Evolutionary conservation across 2,888 invertebrate genomes (phyloP).

Genomic region (Tanytarsus gracilentus): DNA sequence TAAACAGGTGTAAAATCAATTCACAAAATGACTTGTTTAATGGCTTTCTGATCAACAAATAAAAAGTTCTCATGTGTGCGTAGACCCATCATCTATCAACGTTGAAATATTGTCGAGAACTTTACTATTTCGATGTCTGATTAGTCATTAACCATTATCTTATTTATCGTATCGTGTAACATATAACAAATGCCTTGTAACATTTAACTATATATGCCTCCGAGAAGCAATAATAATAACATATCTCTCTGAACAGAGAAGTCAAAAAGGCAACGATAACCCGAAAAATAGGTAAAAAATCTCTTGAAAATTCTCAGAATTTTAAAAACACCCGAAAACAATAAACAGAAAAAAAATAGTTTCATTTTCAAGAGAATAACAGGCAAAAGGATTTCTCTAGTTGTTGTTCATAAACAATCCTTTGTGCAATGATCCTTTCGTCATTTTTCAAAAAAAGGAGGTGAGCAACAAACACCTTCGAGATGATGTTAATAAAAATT

Average conservation of each 20-base stretch:
- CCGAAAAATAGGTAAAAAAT: slow-evolving; percentile 11
- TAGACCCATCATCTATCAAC: slow-evolving; percentile 21
- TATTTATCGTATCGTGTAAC: slow-evolving; percentile 16
- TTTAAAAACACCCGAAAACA: neutral
- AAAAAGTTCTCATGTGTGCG: neutral
- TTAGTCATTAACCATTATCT: slow-evolving; percentile 19
- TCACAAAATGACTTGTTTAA: slow-evolving; percentile 1
- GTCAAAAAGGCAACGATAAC: slow-evolving; percentile 11
- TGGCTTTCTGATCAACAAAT: neutral
- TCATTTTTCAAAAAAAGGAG: too few relatives aligned
- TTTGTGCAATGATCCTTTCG: slow-evolving; percentile 5
- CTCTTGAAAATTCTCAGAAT: neutral
- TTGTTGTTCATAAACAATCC: slow-evolving; percentile 24
- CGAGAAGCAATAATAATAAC: neutral
- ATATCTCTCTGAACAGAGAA: too few relatives aligned
- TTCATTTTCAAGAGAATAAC: slow-evolving; percentile 23
- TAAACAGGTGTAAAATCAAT: slow-evolving; percentile 13
- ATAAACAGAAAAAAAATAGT: neutral
- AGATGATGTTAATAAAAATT: too few relatives aligned
- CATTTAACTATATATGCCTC: neutral
- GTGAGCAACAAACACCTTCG: too few relatives aligned
- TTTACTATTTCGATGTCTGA: neutral
- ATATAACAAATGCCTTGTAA: slow-evolving; percentile 9
- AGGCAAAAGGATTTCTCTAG: slow-evolving; percentile 13
- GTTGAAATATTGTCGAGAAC: too few relatives aligned